Evolutionary conservation across 1,140 invertebrate species (phyloP).

Genomic region (Tenebrio molitor): DNA sequence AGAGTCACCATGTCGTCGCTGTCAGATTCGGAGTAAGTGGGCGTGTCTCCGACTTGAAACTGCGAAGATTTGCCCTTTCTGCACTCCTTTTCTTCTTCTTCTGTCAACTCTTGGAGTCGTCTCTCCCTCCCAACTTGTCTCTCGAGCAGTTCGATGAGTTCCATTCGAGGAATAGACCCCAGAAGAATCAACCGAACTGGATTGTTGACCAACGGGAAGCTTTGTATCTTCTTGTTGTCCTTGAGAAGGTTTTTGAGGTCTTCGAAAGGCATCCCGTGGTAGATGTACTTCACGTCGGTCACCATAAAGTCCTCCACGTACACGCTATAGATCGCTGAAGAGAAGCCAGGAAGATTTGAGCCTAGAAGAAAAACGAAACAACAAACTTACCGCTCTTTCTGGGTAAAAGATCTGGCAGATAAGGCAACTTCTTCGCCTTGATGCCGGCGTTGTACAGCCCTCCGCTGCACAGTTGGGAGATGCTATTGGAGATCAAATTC

Average conservation of each 20-base stretch:
- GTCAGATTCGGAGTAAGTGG: background rate
- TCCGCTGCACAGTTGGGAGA: constrained; percentile 81
- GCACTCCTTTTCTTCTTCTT: constrained; percentile 48
- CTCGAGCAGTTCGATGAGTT: constrained; percentile 89
- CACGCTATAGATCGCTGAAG: constrained; percentile 89
- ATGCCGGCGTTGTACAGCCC: constrained; percentile 99
- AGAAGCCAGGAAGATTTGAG: constrained; percentile 27
- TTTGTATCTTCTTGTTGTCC: constrained; percentile 74
- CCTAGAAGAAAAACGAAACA: too few relatives aligned
- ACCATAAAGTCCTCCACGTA: constrained; percentile 98
- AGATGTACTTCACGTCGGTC: constrained; percentile 89
- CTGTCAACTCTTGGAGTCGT: constrained; percentile 76
- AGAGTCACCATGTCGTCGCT: background rate
- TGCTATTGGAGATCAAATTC: constrained; percentile 89
- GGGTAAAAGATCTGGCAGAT: constrained; percentile 90
- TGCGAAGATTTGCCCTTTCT: constrained; percentile 70
- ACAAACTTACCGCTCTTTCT: constrained; percentile 77
- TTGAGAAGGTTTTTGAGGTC: constrained; percentile 86
- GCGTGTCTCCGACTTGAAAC: background rate
- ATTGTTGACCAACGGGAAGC: constrained; percentile 92
- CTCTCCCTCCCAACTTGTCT: constrained; percentile 87
- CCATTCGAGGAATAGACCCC: constrained; percentile 90
- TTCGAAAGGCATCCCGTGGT: constrained; percentile 90
- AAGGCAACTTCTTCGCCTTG: constrained; percentile 96
- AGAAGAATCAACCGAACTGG: constrained; percentile 93